Conservation (phyloP, 2,888 invertebrate species). For the Drosophila neutralis region DNA sequence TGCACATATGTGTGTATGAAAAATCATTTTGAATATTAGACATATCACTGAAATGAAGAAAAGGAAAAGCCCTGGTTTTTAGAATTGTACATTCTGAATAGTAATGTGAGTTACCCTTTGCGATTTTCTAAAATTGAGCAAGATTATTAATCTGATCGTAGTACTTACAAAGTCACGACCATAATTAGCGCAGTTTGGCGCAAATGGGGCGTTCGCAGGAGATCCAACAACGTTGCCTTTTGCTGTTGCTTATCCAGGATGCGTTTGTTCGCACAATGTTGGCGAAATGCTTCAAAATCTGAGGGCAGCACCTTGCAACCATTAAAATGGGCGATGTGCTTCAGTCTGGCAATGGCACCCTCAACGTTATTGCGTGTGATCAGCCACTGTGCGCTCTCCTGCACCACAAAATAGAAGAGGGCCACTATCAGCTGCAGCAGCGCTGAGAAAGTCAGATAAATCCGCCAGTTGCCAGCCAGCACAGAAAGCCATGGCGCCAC, state of each 20-base stretch:
- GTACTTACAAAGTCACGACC: slow-evolving; percentile 86
- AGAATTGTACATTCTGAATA: not conserved
- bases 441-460: slow-evolving; percentile 85
- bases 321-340: slow-evolving; percentile 86
- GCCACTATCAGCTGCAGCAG: slow-evolving; percentile 85
- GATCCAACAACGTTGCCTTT: slow-evolving; percentile 81
- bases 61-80: not conserved
- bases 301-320: slow-evolving; percentile 82
- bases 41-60: not conserved
- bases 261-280: slow-evolving; percentile 68
- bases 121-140: not conserved
- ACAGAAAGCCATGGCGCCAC: slow-evolving; percentile 85
- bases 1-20: not conserved
- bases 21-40: too few relatives aligned
- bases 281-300: slow-evolving; percentile 78
- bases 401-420: slow-evolving; percentile 85
- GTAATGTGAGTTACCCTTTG: not conserved
- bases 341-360: slow-evolving; percentile 85
- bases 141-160: not conserved
- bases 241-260: slow-evolving; percentile 45
- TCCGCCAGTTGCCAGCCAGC: slow-evolving; percentile 85
- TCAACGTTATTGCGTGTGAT: slow-evolving; percentile 86
- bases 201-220: slow-evolving; percentile 86
- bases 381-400: slow-evolving; percentile 87
- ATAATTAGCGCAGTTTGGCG: slow-evolving; percentile 86